phyloP scores from a whole-genome alignment of 2,888 invertebrate genomes.

The Blastobasis adustella region DNA sequence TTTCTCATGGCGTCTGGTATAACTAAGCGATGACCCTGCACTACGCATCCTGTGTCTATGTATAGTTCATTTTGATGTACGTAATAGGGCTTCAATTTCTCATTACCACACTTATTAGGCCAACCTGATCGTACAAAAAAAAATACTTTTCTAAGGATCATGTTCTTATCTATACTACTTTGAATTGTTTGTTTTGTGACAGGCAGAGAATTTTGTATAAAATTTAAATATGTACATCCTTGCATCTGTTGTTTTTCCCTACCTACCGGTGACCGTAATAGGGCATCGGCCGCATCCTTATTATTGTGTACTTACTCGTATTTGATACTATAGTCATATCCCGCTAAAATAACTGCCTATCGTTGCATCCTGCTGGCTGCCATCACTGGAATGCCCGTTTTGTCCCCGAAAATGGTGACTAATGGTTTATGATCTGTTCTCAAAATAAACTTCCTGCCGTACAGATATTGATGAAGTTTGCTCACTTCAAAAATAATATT shows the following conservation, averaged over 20 bases:
- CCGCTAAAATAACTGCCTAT: conserved; percentile 8
- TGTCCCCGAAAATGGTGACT: conserved; percentile 12
- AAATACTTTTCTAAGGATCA: too few species aligned
- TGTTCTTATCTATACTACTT: too few species aligned
- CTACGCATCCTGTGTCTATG: background rate
- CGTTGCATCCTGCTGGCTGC: conserved; percentile 10
- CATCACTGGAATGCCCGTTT: conserved; percentile 12
- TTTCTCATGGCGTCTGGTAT: background rate
- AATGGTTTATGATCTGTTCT: conserved; percentile 13
- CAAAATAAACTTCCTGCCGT: conserved; percentile 7
- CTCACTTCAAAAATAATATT: conserved; percentile 7
- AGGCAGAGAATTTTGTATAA: too few species aligned
- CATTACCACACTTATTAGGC: background rate
- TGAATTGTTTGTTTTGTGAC: too few species aligned
- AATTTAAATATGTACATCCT: too few species aligned
- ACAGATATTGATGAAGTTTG: conserved; percentile 12
- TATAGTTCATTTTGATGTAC: background rate
- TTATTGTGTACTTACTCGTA: background rate
- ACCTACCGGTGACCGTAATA: conserved; percentile 3
- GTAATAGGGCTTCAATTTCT: background rate
- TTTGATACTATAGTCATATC: conserved; percentile 2
- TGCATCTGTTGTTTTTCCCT: too few species aligned
- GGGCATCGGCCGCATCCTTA: conserved; percentile 2
- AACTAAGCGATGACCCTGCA: background rate
- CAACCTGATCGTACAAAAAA: too few species aligned